Percentiles rank a stretch among this genome's conserved stretches.
These are phyloP conservation scores for Cavia porcellus DNA, from an alignment of 2,113 vertebrate species.

Conservation along the genomic window DNA sequence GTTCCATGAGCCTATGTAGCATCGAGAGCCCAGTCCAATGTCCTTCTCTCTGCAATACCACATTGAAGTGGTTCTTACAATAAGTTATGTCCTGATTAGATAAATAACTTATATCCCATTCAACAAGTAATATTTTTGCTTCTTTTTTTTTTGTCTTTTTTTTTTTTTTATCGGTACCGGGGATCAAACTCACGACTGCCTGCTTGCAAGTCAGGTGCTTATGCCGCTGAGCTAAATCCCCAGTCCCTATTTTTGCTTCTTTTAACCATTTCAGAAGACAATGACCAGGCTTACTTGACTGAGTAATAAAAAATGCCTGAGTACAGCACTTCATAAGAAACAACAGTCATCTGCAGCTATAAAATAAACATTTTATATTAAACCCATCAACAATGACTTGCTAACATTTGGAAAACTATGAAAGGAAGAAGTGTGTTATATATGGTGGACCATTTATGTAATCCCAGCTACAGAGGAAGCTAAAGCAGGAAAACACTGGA, in stretches of 20 bases:
- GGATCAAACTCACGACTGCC: too few relatives aligned
- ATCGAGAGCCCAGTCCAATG: not conserved
- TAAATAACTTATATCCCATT: not conserved
- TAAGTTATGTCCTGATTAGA: not conserved
- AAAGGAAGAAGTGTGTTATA: not conserved
- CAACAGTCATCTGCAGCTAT: not conserved
- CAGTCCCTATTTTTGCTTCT: not conserved
- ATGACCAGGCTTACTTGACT: not conserved
- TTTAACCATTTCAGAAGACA: not conserved
- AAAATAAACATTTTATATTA: not conserved
- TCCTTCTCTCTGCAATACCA: not conserved
- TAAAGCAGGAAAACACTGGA: not conserved
- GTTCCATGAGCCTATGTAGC: not conserved
- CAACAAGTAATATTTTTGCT: not conserved
- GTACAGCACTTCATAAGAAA: not conserved
- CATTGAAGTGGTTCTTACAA: not conserved
- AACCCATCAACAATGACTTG: not conserved
- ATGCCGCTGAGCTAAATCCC: too few relatives aligned
- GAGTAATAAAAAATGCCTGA: not conserved
- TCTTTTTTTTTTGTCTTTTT: not conserved
- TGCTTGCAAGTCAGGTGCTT: too few relatives aligned
- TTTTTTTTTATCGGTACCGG: too few relatives aligned
- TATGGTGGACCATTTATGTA: not conserved
- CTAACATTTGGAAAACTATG: not conserved
- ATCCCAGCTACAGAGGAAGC: not conserved